Evolutionary conservation across 2,797 vertebrate species (phyloP).

Genomic region (Rachycentron canadum): DNA sequence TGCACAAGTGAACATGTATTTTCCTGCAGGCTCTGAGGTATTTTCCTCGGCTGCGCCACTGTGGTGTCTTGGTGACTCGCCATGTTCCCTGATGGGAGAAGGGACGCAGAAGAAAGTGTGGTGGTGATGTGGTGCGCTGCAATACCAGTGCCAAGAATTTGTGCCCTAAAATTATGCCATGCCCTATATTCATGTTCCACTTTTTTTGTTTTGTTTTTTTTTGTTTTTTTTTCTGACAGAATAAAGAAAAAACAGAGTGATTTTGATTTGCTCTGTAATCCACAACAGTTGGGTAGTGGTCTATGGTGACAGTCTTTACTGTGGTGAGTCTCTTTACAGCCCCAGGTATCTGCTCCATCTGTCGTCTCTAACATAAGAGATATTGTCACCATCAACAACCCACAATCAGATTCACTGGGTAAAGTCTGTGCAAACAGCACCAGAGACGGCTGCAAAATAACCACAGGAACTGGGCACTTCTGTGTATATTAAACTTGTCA

Average conservation of each 20-base stretch:
- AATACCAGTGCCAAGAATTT: too few relatives aligned
- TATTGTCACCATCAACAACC: too few relatives aligned
- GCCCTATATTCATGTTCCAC: background rate
- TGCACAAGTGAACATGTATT: background rate
- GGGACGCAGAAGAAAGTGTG: background rate
- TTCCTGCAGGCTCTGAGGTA: background rate
- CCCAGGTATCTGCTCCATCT: too few relatives aligned
- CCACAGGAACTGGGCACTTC: background rate
- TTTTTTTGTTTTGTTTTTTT: background rate
- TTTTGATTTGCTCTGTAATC: background rate
- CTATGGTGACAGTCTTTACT: too few relatives aligned
- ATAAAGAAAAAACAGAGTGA: background rate
- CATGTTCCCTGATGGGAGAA: background rate
- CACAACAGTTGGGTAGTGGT: too few relatives aligned
- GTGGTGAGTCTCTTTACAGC: too few relatives aligned
- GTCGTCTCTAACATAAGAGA: background rate
- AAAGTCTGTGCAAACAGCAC: too few relatives aligned
- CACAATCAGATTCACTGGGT: too few relatives aligned
- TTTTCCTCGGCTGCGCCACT: background rate
- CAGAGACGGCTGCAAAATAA: too few relatives aligned
- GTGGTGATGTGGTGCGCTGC: background rate
- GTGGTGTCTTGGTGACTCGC: background rate
- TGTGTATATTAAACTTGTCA: background rate
- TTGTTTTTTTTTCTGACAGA: background rate
- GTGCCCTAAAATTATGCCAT: background rate